phyloP scores from a whole-genome alignment of 2,113 vertebrate genomes.

The Oplegnathus fasciatus region DNA sequence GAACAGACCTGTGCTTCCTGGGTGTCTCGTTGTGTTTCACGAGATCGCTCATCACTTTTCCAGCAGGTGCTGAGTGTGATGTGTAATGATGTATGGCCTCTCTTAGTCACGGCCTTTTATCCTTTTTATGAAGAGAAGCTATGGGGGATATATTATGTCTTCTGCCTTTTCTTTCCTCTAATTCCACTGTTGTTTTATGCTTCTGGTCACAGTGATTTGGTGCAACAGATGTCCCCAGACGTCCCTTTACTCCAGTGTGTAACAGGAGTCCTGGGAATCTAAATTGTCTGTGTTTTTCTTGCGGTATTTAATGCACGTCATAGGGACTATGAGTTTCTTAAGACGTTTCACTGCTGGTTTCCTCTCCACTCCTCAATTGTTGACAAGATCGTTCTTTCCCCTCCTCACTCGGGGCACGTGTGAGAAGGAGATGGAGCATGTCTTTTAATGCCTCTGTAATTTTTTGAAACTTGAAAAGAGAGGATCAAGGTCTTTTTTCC shows the following conservation, averaged over 20 bases:
- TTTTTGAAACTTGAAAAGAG: conserved; percentile 34
- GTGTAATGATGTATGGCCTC: conserved; percentile 46
- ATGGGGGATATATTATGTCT: conserved; percentile 28
- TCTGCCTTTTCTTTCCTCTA: conserved; percentile 38
- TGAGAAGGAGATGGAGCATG: conserved; percentile 38
- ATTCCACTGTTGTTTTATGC: conserved; percentile 14
- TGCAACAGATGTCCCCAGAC: conserved; percentile 55
- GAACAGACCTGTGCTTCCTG: conserved; percentile 37
- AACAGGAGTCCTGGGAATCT: conserved; percentile 44
- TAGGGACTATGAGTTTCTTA: conserved; percentile 29
- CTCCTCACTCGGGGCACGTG: conserved; percentile 21
- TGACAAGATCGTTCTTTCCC: conserved; percentile 44
- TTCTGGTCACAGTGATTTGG: conserved; percentile 52
- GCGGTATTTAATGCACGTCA: conserved; percentile 36
- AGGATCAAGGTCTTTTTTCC: conserved; percentile 17
- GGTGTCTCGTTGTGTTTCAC: background rate
- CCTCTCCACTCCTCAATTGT: conserved; percentile 35
- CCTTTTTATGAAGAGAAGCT: conserved; percentile 32
- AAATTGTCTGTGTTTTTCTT: conserved; percentile 31
- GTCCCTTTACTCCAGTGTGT: conserved; percentile 36
- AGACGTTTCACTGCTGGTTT: conserved; percentile 37
- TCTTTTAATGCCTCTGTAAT: conserved; percentile 32
- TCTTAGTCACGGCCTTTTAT: conserved; percentile 46
- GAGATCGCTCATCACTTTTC: conserved; percentile 22
- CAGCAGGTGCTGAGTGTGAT: conserved; percentile 53